Conservation (phyloP, 2,797 vertebrate species). For the Loriculus beryllinus region DNA sequence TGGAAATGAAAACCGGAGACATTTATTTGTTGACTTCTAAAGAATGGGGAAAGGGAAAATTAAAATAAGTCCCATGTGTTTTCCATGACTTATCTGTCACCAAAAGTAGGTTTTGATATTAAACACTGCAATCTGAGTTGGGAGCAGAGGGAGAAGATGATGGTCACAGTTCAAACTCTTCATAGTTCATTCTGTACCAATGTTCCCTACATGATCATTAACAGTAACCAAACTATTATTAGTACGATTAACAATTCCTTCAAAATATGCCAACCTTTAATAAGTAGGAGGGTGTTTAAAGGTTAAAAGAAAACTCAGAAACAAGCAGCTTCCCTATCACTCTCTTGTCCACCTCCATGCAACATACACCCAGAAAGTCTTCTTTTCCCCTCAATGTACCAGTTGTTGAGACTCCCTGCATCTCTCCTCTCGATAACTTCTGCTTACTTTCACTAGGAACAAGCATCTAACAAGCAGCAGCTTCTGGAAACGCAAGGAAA, state of each 20-base stretch:
- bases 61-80: neutral
- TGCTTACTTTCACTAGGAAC: neutral
- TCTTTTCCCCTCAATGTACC: neutral
- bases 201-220: neutral
- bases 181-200: neutral
- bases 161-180: neutral
- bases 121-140: neutral
- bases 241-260: constrained; percentile 29
- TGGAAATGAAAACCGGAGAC: neutral
- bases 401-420: neutral
- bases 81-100: neutral
- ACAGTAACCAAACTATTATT: neutral
- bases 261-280: constrained; percentile 5
- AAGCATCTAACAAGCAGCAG: neutral
- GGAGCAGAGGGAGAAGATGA: neutral
- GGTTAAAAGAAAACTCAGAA: constrained; percentile 28
- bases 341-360: neutral
- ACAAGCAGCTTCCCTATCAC: neutral
- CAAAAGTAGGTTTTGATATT: neutral
- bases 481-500: neutral
- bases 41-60: neutral
- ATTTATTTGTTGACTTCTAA: neutral
- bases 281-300: neutral
- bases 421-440: neutral
- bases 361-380: neutral